Evolutionary conservation across 2,113 vertebrate species (phyloP), one percentile per base, ranked within the genome.

Genomic region (Chloropsis cyanopogon): DNA sequence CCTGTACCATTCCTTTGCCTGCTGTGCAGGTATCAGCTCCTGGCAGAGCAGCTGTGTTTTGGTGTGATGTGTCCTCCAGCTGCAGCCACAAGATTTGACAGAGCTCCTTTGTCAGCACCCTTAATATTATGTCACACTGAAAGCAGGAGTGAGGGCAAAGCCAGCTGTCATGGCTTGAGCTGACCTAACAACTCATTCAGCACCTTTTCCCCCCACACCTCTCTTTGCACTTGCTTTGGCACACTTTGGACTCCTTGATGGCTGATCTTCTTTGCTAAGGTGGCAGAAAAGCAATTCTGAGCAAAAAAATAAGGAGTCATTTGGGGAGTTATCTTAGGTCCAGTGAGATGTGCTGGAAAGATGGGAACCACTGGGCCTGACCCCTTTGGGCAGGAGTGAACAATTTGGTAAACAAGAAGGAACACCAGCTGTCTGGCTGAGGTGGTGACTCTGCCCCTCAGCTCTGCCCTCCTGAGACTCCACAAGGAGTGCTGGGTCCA

Each of bases 31-130:
- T 28, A 66, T 9, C 35, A 50, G 0, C 68, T 83, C 13, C 47
- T 31, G 57, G 71, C 31, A 42, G 22, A 75, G 60, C 56, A 60
- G 29, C 11, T 2, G 0, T 42, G 19, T 66, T 86, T 83, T 60
- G 56, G 33, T 65, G 53, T 60, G 54, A 31, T 64, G 28, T 70
- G 71, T 95, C 37, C 46, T 86, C 61, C 1, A 0, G n/a, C 44
- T 50, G 17, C 66, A 88, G 53, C 57, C 52, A 56, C 2, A 3
- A 93, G 75, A 72, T 47, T 35, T 50, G 37, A 35, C 2, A 6
- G 82, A 86, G 37, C 28, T 82, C 60, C 50, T 83, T 90, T 93
- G 90, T 88, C 94, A 95, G 82, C 95, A 86, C 35, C 41, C 42
- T 86, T 66, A 53, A 50, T 83, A 54, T 86, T 92, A 59, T 39